Evolutionary conservation across 2,797 vertebrate genomes (phyloP), one percentile per base, ranked within the genome.

Genomic region (Emys orbicularis): DNA sequence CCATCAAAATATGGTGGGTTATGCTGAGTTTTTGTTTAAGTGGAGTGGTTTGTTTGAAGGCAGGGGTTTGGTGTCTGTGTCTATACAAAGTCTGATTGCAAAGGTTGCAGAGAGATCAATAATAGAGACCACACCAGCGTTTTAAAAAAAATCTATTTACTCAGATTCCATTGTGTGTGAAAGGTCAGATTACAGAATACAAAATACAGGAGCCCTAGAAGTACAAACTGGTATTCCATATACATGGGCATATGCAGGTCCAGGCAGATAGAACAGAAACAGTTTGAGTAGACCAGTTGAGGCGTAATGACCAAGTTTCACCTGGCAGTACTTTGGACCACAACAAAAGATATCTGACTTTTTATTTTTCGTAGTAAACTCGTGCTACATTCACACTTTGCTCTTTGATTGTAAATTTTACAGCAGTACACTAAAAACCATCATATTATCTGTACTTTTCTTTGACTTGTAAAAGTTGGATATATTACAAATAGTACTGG

Each of bases 361-460:
- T 84, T 90, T 85, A 87, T 87, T 95, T 91, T 76, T 88, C 83
- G 84, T 49, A 85, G 81, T 96, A 89, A 94, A 81, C 53, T 34
- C n/a, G 18, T 94, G 79, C 76, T 94, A 61, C 1, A 0, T 59
- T 90, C 34, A 21, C 5, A 81, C 34, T 86, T 56, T 34, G 90
- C 92, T 47, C 27, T 90, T 86, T 89, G 94, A 49, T 79, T 86
- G 84, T 18, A 81, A 65, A 74, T 81, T 81, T 90, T 85, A 72
- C 59, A 91, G 87, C 27, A 77, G 12, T 77, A 77, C 37, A 12
- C 68, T 72, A 77, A 74, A 86, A 90, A 19, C 68, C 87, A 76
- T 50, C 74, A 6, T 0, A 88, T 81, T 83, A 83, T 68, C 80
- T 94, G 84, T 77, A 77, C 27, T 25, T 41, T 72, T 8, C 37